A percentile compares a stretch with the other conserved stretches of the same genome.
These are phyloP conservation scores for Thymelicus sylvestris DNA, from an alignment of 2,888 invertebrate genomes.

Conservation along the genomic window DNA sequence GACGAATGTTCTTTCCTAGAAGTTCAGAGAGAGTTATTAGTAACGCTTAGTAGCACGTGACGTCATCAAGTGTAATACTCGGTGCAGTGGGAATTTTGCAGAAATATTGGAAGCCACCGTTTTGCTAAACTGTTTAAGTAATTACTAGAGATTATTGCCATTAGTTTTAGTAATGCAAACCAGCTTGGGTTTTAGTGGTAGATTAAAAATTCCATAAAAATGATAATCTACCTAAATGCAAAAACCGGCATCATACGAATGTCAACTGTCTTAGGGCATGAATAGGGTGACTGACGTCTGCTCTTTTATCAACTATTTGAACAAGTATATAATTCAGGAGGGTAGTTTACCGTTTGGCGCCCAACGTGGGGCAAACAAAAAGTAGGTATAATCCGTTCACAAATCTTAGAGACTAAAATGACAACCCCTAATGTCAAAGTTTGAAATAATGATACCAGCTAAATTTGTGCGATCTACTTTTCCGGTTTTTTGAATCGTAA, in stretches of 20 bases:
- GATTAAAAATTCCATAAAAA: too few species aligned
- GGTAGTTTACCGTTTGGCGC: conserved; percentile 11
- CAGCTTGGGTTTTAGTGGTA: too few species aligned
- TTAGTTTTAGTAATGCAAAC: too few species aligned
- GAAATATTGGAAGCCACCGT: conserved; percentile 23
- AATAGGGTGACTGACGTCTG: neutral
- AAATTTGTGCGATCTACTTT: too few species aligned
- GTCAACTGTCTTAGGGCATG: neutral
- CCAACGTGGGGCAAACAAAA: conserved; percentile 17
- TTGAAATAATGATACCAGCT: too few species aligned
- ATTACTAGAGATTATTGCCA: neutral
- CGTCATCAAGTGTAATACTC: conserved; percentile 28
- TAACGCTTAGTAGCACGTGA: conserved; percentile 35
- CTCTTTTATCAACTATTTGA: neutral
- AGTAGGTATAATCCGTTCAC: too few species aligned
- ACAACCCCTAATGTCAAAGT: too few species aligned
- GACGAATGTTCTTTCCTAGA: conserved; percentile 22
- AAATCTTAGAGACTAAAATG: too few species aligned
- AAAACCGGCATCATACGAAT: neutral
- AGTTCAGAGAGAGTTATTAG: conserved; percentile 33
- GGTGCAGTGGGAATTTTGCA: conserved; percentile 9
- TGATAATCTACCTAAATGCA: too few species aligned
- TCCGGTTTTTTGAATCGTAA: too few species aligned
- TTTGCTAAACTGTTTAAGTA: conserved; percentile 3
- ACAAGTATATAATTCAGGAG: neutral